Conservation (phyloP, 2,113 vertebrate genomes). For the Laticauda laticaudata region DNA sequence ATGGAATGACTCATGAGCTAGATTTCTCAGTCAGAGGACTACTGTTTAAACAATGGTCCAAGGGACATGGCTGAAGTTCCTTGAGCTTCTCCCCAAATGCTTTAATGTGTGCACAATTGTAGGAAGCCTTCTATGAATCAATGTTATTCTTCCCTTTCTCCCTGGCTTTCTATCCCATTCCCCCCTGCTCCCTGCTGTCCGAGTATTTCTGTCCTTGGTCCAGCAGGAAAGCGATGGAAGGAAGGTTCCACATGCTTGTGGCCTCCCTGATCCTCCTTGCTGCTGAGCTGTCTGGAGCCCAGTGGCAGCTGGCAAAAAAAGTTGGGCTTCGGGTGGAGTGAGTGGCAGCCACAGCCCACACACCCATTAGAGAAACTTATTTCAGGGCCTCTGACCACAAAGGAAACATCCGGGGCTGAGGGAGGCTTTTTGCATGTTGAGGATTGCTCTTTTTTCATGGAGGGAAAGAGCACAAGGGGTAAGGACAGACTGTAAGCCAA, state of each 20-base stretch:
- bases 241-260: slow-evolving; percentile 29
- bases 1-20: neutral
- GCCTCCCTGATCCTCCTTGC: slow-evolving; percentile 7
- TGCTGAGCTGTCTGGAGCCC: slow-evolving; percentile 34
- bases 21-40: neutral
- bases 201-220: slow-evolving; percentile 19
- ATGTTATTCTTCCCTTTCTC: neutral
- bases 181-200: neutral
- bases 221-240: slow-evolving; percentile 8
- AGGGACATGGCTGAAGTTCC: neutral
- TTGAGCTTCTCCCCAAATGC: neutral
- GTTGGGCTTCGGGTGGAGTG: slow-evolving; percentile 33
- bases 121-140: slow-evolving; percentile 12
- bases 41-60: neutral
- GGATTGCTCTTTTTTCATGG: slow-evolving; percentile 14
- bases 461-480: neutral
- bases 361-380: slow-evolving; percentile 43
- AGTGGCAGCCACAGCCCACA: slow-evolving; percentile 39
- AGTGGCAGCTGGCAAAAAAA: slow-evolving; percentile 44
- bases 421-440: slow-evolving; percentile 21
- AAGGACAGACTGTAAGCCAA: neutral
- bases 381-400: slow-evolving; percentile 52
- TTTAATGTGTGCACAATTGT: neutral
- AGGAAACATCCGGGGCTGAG: slow-evolving; percentile 45
- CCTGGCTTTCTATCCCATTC: neutral